Evolutionary conservation across 1,140 invertebrate species (phyloP), one percentile per base, ranked within the genome.

Genomic region (Pissodes strobi): DNA sequence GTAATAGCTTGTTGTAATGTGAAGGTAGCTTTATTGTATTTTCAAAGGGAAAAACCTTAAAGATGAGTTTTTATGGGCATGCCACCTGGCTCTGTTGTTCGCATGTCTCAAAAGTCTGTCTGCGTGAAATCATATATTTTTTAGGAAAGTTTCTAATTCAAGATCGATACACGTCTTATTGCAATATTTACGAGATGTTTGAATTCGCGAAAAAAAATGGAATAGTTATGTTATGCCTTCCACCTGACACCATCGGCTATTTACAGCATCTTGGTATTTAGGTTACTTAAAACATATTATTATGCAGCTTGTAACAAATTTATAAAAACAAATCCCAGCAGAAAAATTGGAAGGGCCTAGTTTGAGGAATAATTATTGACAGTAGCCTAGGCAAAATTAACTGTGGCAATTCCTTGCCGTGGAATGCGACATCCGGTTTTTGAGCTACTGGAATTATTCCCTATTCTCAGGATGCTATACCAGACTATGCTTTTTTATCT

Each of bases 251-350:
- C 6, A 69, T 71, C 0, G 71, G 76, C 62, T 71, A 66, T 61
- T 61, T 78, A 10, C 75, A 78, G 62, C 75, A 74, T 6, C 55
- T 78, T 38, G 75, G 58, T 78, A 49, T 78, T 78, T 60, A 67
- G 60, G 39, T 49, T 48, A 13, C 37, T 67, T n/a, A 69, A 69
- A 45, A 37, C 48, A 37, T 38, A 52, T 30, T 67, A 48, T 15
- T 67, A 63, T 45, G 15, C 46, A 34, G 46, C 52, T n/a, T n/a
- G n/a, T n/a, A n/a, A n/a, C 41, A 53, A 53, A 13, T 68, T 37
- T 27, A 53, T 69, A 12, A 66, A 49, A 63, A 45, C 10, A 13
- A 63, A 64, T 56, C 49, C 64, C 43, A 25, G 8, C 6, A 37
- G 48, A 51, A 56, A 46, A 62, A 61, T 69, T 34, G 46, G 6